Evolutionary conservation across 2,113 vertebrate genomes (phyloP), one percentile per base, ranked within the genome.

Genomic region (Danio rerio): DNA sequence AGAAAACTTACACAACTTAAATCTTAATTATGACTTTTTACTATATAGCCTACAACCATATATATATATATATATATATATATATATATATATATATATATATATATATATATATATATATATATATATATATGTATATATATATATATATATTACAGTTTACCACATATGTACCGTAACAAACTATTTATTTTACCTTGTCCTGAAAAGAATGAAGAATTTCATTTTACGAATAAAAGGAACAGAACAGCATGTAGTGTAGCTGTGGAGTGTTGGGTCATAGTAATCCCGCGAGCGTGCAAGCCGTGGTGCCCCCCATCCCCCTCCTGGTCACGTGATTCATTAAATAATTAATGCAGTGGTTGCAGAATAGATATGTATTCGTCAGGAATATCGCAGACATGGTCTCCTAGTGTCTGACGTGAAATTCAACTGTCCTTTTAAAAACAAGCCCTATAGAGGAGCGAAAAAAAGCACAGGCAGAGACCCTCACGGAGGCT

Each of bases 281-380:
- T 89, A 94, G 94, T 94, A 93, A 95, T 94, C 95, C 95, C 94
- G 94, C 93, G 93, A 90, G 93, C 92, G 93, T 90, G 86, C 91
- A 94, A 88, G 81, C 90, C 92, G 94, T 93, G 94, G 87, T 81
- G 70, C 95, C 95, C 92, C 92, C 91, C 93, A 93, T 93, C 92
- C 93, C 94, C 94, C 92, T 92, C 92, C 88, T 81, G 90, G 90
- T 95, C 97, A 98, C 96, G 96, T 97, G 97, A 94, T 94, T 98
- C 96, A 96, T 96, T 96, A 96, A 96, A 97, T 97, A 96, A 98
- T 98, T 96, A 98, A 98, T 98, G 96, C 96, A 94, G 95, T 95
- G 95, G 93, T 96, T 96, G 96, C 96, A 96, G 96, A 96, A 97
- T 94, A 95, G 96, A 97, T 96, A 96, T 97, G 96, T 95, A 96